These are phyloP conservation scores for Thymallus thymallus DNA, from an alignment of 2,113 vertebrate genomes.

Conservation along the genomic window DNA sequence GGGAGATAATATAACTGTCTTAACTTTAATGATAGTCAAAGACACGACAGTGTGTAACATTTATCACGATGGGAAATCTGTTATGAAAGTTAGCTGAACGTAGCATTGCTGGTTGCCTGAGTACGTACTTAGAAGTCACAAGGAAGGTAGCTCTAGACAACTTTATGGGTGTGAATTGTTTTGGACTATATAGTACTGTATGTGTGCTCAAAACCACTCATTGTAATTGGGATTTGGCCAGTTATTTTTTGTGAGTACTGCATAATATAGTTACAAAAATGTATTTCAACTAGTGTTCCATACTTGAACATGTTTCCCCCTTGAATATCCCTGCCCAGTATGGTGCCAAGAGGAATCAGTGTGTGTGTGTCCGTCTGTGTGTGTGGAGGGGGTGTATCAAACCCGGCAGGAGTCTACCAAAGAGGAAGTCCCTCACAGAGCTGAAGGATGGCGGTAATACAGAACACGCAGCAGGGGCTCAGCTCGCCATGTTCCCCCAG, in stretches of 20 bases:
- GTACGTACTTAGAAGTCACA: neutral
- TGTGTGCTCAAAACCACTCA: neutral
- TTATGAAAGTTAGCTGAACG: conserved; percentile 5
- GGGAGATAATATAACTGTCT: no score
- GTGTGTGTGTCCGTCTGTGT: no score
- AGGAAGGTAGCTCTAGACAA: neutral
- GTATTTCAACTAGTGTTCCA: neutral
- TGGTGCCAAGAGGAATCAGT: neutral
- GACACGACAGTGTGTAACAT: no score
- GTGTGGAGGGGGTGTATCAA: neutral
- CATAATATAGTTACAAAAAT: no score
- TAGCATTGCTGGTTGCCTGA: neutral
- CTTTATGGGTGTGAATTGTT: neutral
- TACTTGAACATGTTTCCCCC: neutral
- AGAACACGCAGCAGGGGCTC: neutral
- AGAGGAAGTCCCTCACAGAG: neutral
- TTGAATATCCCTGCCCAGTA: neutral
- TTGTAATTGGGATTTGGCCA: neutral
- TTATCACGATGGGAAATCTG: conserved; percentile 38
- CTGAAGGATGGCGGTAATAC: neutral
- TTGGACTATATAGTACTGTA: neutral
- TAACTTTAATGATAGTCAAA: no score
- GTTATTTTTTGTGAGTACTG: neutral
- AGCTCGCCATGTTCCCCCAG: neutral
- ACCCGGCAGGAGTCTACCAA: neutral